These are phyloP conservation scores for Chaetogeoica ovagalla DNA, from an alignment of 2,888 invertebrate species.

Conservation along the genomic window DNA sequence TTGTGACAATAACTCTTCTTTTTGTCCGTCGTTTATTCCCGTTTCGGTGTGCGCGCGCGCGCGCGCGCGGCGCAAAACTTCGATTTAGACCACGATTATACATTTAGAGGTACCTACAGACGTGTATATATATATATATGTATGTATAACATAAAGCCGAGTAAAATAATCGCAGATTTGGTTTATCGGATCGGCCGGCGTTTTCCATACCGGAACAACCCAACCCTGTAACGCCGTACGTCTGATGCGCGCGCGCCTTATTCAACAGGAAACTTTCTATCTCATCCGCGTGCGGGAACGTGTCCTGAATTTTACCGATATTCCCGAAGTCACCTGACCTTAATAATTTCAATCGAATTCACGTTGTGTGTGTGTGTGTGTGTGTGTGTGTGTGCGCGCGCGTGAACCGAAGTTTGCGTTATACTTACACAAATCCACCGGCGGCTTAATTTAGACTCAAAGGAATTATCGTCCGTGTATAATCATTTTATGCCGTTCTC, in stretches of 20 bases:
- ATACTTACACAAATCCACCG: neutral
- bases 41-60: too few relatives aligned
- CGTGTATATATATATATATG: conserved; percentile 1
- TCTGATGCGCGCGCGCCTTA: neutral
- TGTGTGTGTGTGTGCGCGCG: neutral
- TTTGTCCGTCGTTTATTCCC: too few relatives aligned
- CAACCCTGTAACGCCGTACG: neutral
- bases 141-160: neutral
- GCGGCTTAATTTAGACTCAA: conserved; percentile 1
- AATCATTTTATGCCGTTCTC: neutral
- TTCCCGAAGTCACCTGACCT: conserved; percentile 40
- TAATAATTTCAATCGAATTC: conserved; percentile 47
- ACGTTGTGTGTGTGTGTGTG: too few relatives aligned
- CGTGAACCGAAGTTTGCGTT: conserved; percentile 6
- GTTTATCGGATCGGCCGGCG: conserved; percentile 45
- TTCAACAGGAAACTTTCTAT: conserved; percentile 51
- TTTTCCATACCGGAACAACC: conserved; percentile 33
- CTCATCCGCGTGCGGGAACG: conserved; percentile 31
- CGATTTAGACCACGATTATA: neutral
- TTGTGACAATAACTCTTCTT: too few relatives aligned
- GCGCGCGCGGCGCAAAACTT: too few relatives aligned
- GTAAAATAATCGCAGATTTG: conserved; percentile 23
- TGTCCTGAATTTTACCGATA: conserved; percentile 40
- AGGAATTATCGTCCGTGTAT: conserved; percentile 4
- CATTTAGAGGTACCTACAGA: neutral